Conservation (phyloP, 1,140 invertebrate genomes). For the Drosophila setifemur region DNA sequence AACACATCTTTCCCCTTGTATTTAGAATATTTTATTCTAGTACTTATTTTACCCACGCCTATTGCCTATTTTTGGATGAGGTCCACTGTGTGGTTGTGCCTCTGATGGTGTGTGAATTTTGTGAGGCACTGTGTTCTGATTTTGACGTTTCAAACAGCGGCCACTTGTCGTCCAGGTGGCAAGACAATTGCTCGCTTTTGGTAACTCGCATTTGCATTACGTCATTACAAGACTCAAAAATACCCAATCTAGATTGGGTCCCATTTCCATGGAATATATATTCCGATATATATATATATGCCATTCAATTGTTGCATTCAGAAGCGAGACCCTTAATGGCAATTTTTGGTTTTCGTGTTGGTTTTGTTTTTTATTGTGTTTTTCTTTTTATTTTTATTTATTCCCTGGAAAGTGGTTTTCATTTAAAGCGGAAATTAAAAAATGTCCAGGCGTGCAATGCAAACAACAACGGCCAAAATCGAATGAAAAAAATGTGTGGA, state of each 20-base stretch:
- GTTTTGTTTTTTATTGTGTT: not conserved
- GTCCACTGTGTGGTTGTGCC: slow-evolving; percentile 5
- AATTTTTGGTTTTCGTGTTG: slow-evolving; percentile 37
- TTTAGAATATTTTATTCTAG: too few species aligned
- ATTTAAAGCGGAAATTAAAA: slow-evolving; percentile 80
- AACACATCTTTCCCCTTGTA: too few species aligned
- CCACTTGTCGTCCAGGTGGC: slow-evolving; percentile 27
- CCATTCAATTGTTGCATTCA: slow-evolving; percentile 33
- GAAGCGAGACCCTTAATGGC: slow-evolving; percentile 39
- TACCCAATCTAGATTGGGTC: too few species aligned
- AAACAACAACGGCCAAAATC: slow-evolving; percentile 22
- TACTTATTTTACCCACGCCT: not conserved
- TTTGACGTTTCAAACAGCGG: slow-evolving; percentile 54
- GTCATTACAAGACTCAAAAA: too few species aligned
- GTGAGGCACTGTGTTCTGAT: slow-evolving; percentile 26
- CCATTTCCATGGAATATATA: too few species aligned
- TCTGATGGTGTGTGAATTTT: not conserved
- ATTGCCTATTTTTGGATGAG: not conserved
- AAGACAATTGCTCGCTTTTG: slow-evolving; percentile 72
- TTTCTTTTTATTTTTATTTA: not conserved
- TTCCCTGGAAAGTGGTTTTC: slow-evolving; percentile 60
- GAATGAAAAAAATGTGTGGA: slow-evolving; percentile 1
- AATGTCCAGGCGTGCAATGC: slow-evolving; percentile 54
- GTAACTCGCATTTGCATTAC: slow-evolving; percentile 64
- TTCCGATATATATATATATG: not conserved